phyloP scores from a whole-genome alignment of 1,140 invertebrate species.

The Leptopilina boulardi region DNA sequence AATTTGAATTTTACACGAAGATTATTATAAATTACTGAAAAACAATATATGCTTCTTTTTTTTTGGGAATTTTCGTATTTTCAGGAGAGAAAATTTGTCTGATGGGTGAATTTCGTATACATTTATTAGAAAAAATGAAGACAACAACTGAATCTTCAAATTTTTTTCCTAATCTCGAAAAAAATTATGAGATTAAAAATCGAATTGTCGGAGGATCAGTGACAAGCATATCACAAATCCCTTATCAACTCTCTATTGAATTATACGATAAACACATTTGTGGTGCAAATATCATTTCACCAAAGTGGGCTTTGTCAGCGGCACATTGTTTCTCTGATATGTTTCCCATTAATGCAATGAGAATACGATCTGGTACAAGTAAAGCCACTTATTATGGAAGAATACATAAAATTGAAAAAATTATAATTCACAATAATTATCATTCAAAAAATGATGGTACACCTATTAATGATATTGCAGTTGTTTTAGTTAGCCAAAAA shows the following conservation, averaged over 20 bases:
- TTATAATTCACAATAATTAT: not conserved
- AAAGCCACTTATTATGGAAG: not conserved
- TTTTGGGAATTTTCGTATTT: not conserved
- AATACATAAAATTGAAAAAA: not conserved
- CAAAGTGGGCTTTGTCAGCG: not conserved
- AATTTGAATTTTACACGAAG: not conserved
- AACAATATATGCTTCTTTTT: no score
- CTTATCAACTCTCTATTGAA: not conserved
- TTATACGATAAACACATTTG: not conserved
- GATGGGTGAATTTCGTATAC: not conserved
- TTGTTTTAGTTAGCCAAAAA: not conserved
- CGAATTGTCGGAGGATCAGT: not conserved
- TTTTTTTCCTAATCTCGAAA: not conserved
- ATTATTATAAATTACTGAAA: no score
- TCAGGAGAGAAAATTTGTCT: not conserved
- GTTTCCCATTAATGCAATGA: not conserved
- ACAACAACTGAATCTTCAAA: not conserved
- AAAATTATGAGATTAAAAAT: not conserved
- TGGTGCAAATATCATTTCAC: not conserved
- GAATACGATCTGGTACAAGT: not conserved
- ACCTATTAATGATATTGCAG: not conserved
- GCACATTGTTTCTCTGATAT: conserved; percentile 11
- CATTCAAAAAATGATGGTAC: not conserved
- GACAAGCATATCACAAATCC: not conserved
- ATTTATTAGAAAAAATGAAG: not conserved